Evolutionary conservation across 2,113 vertebrate genomes (phyloP).

Genomic region (Pelecanoides urinatrix): DNA sequence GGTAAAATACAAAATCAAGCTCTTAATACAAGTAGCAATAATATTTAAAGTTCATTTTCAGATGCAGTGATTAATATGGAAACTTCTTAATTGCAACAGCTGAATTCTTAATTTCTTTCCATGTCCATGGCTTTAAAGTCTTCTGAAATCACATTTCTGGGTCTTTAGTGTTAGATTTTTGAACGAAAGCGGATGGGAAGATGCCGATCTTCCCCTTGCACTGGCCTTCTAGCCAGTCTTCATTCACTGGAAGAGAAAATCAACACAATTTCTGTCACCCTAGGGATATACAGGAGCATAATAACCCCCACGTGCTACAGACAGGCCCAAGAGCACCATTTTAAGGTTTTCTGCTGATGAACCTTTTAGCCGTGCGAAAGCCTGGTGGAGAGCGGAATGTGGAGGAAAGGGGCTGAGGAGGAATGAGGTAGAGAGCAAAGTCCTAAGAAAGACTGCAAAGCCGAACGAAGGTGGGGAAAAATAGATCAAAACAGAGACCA

Average conservation of each 20-base stretch:
- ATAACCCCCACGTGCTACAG: background rate
- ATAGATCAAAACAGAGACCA: background rate
- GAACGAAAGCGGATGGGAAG: conserved; percentile 87
- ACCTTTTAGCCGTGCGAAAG: background rate
- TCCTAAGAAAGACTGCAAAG: background rate
- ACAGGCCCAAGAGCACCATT: background rate
- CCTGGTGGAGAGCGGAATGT: background rate
- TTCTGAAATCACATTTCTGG: background rate
- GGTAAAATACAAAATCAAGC: background rate
- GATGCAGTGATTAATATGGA: background rate
- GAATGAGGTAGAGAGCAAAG: background rate
- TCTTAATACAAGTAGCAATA: background rate
- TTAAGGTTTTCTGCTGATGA: background rate
- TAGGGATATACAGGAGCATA: background rate
- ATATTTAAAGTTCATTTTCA: background rate
- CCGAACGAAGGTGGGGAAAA: background rate
- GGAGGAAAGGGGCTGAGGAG: background rate
- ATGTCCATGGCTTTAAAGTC: background rate
- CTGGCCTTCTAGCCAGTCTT: conserved; percentile 91
- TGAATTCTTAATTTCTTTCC: background rate
- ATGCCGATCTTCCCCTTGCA: conserved; percentile 88
- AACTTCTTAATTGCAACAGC: background rate
- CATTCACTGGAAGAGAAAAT: conserved; percentile 81
- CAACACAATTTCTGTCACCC: background rate
- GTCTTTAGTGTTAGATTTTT: background rate